phyloP scores from a whole-genome alignment of 2,888 invertebrate species.

The Acleris literana region DNA sequence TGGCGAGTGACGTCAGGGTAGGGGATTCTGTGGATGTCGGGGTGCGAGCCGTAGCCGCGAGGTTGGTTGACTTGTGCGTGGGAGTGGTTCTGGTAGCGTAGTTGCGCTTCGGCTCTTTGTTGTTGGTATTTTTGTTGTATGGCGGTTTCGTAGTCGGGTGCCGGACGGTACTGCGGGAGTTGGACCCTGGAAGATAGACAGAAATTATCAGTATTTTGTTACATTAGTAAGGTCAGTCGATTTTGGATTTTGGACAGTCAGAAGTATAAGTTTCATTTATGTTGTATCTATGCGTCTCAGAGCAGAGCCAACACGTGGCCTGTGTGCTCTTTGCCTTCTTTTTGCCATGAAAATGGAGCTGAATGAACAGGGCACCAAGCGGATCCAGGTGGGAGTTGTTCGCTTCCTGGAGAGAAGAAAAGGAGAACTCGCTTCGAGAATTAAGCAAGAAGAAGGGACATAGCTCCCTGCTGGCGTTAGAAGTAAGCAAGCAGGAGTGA shows the following conservation, averaged over 20 bases:
- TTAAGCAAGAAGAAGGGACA: background rate
- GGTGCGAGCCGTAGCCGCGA: constrained; percentile 87
- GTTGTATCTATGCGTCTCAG: no score
- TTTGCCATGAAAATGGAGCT: no score
- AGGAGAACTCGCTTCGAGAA: no score
- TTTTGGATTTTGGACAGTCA: no score
- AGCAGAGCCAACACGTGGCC: no score
- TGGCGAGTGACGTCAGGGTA: constrained; percentile 87
- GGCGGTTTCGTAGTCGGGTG: constrained; percentile 97
- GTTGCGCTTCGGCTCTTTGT: constrained; percentile 66
- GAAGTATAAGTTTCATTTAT: no score
- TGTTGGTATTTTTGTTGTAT: constrained; percentile 92
- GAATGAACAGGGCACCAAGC: no score
- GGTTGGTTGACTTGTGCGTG: constrained; percentile 64
- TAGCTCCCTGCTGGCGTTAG: background rate
- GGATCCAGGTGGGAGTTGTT: no score
- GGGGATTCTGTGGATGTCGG: constrained; percentile 87
- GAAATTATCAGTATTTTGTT: background rate
- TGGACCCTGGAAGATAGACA: constrained; percentile 84
- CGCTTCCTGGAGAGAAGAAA: no score
- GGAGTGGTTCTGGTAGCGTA: constrained; percentile 67
- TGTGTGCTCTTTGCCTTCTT: no score
- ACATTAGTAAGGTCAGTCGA: no score
- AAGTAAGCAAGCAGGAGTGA: constrained; percentile 29
- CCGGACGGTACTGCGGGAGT: constrained; percentile 93